phyloP scores from a whole-genome alignment of 2,888 invertebrate genomes.

The Tribolium freemani region DNA sequence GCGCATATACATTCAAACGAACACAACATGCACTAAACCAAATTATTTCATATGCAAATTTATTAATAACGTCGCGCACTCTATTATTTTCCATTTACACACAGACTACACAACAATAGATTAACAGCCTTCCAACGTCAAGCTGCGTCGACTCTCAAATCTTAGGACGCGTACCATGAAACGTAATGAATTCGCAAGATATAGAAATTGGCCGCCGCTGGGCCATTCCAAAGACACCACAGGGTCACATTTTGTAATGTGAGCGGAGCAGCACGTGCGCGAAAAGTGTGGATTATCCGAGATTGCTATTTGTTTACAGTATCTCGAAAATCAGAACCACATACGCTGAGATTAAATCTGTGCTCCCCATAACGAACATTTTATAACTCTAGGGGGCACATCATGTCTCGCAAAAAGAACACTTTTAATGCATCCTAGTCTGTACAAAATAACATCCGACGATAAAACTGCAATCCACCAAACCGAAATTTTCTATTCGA shows the following conservation, averaged over 20 bases:
- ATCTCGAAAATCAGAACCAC: constrained; percentile 35
- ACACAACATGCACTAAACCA: constrained; percentile 26
- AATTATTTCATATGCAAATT: constrained; percentile 44
- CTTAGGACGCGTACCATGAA: constrained; percentile 12
- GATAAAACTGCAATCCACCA: background rate
- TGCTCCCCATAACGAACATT: constrained; percentile 9
- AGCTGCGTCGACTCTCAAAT: constrained; percentile 16
- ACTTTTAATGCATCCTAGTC: constrained; percentile 37
- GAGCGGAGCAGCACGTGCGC: constrained; percentile 30
- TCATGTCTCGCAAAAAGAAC: constrained; percentile 34
- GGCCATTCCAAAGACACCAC: constrained; percentile 25
- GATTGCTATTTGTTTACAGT: constrained; percentile 40
- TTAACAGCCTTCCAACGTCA: constrained; percentile 7
- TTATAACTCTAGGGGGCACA: constrained; percentile 26
- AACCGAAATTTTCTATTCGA: constrained; percentile 12
- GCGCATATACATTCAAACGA: constrained; percentile 41
- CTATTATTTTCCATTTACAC: constrained; percentile 36
- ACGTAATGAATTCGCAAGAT: constrained; percentile 24
- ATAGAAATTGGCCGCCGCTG: constrained; percentile 26
- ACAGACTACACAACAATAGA: constrained; percentile 27
- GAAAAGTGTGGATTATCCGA: constrained; percentile 27
- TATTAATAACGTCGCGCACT: constrained; percentile 30
- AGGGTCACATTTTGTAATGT: constrained; percentile 35
- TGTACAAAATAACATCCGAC: constrained; percentile 3
- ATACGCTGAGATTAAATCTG: constrained; percentile 41